Conservation (phyloP, 1,140 invertebrate species). For the Pararge aegeria region DNA sequence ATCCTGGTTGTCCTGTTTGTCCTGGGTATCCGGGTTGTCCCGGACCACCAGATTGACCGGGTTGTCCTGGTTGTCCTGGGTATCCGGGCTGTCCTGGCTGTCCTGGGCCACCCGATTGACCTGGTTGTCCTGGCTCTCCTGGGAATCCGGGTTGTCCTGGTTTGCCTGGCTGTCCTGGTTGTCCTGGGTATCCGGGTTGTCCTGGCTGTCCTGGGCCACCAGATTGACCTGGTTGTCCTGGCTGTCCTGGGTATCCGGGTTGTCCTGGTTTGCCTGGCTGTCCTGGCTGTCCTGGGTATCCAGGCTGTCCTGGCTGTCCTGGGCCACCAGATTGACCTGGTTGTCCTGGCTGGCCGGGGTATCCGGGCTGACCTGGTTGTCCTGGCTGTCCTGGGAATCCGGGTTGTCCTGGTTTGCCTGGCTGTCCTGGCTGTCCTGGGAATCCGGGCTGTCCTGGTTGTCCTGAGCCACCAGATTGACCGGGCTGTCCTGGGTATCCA, state of each 20-base stretch:
- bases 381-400: neutral
- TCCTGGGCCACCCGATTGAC: neutral
- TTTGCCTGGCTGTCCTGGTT: neutral
- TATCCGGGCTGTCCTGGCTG: neutral
- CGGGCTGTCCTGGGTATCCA: slow-evolving; percentile 2
- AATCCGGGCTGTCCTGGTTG: neutral
- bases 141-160: neutral
- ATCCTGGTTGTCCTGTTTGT: neutral
- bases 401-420: neutral
- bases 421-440: neutral
- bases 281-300: slow-evolving; percentile 1
- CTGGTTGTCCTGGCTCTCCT: neutral
- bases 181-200: neutral
- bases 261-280: slow-evolving; percentile 5
- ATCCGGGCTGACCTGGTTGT: neutral
- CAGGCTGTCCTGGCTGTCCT: neutral
- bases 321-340: neutral
- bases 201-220: too few relatives aligned
- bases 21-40: neutral
- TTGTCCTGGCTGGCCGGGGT: neutral
- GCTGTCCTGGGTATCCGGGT: neutral
- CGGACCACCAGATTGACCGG: neutral
- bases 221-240: too few relatives aligned
- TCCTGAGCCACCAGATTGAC: neutral
- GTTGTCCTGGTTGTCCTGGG: neutral